Percentiles rank a stretch among this genome's conserved stretches.
Conservation (phyloP, 1,140 invertebrate species). For the Globodera rostochiensis region DNA sequence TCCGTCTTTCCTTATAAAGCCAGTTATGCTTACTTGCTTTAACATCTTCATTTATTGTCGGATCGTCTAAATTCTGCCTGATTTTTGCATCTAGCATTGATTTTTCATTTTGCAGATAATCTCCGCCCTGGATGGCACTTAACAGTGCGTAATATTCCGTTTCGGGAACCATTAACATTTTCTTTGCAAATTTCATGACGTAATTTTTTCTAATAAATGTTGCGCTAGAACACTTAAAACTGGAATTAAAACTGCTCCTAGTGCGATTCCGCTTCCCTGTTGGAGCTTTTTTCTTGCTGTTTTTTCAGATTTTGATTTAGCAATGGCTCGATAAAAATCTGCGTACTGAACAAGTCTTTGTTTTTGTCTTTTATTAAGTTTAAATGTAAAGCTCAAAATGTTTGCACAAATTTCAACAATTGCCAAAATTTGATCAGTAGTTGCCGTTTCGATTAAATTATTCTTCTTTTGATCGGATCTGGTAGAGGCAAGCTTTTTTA, state of each 20-base stretch:
- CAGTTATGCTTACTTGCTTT: too few species aligned
- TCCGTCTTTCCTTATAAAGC: too few species aligned
- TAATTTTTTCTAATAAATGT: too few species aligned
- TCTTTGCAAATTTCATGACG: too few species aligned
- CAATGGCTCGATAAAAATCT: background rate
- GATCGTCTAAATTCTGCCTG: background rate
- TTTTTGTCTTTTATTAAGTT: constrained; percentile 24
- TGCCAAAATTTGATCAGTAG: constrained; percentile 29
- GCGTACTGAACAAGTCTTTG: too few species aligned
- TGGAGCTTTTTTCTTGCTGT: constrained; percentile 36
- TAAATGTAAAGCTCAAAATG: constrained; percentile 18
- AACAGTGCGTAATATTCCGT: constrained; percentile 15
- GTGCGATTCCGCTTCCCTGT: constrained; percentile 7
- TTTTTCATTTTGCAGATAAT: background rate
- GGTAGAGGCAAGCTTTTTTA: too few species aligned
- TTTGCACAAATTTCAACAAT: constrained; percentile 39
- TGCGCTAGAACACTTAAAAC: too few species aligned
- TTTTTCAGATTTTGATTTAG: constrained; percentile 31
- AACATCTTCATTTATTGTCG: background rate
- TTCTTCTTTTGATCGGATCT: too few species aligned
- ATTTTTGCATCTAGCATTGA: background rate
- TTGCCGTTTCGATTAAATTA: too few species aligned
- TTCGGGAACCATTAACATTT: constrained; percentile 20
- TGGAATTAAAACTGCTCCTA: too few species aligned
- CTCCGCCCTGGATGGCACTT: constrained; percentile 21